phyloP scores from a whole-genome alignment of 92 coral and sea anemone genomes.

The Zoanthus gigantus region DNA sequence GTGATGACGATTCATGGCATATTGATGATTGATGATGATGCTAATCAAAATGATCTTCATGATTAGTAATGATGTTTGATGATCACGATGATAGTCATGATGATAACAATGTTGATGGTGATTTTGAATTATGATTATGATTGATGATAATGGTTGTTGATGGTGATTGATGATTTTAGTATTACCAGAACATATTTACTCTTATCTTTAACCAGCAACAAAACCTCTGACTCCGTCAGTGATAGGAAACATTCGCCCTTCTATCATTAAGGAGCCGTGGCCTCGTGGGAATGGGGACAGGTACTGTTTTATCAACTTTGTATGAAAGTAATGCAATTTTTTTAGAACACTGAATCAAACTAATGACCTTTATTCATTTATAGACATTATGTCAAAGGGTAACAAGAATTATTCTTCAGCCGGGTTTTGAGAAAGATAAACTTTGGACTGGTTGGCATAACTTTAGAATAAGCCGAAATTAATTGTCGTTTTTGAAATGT shows the following conservation, averaged over 20 bases:
- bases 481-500: too few relatives aligned
- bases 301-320: neutral
- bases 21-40: too few relatives aligned
- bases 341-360: neutral
- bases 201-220: neutral
- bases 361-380: neutral
- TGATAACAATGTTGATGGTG: too few relatives aligned
- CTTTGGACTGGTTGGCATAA: too few relatives aligned
- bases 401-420: too few relatives aligned
- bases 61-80: too few relatives aligned
- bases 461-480: too few relatives aligned
- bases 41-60: too few relatives aligned
- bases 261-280: slow-evolving; percentile 41
- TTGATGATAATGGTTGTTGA: neutral
- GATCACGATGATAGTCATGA: too few relatives aligned
- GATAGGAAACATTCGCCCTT: slow-evolving; percentile 17
- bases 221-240: slow-evolving; percentile 9
- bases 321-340: neutral
- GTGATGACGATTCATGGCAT: neutral
- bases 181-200: neutral
- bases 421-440: too few relatives aligned
- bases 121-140: neutral
- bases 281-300: slow-evolving; percentile 61
- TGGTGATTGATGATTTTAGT: neutral
- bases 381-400: neutral